Evolutionary conservation across 1,140 invertebrate genomes (phyloP), one percentile per base, ranked within the genome.

Genomic region (Drosophila teissieri): DNA sequence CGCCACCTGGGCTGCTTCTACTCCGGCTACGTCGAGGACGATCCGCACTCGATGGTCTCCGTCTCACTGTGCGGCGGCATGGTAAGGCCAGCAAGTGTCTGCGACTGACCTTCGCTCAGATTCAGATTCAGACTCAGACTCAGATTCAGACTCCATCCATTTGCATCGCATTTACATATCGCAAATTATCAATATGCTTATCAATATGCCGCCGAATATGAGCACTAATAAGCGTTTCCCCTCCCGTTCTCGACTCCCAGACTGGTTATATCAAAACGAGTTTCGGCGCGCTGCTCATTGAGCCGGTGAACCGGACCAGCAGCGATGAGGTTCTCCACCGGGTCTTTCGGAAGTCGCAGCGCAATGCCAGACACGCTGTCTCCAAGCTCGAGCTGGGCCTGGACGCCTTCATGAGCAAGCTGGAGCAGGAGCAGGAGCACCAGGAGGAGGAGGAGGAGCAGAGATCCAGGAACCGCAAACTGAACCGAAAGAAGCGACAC

Each of bases 11-110:
- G 94, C 14, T 96, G 96, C 90, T 95, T 95, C 86, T 97, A 96
- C 88, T 94, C 93, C 24, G 96, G 96, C 51, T 92, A 92, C 56
- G 94, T 97, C 11, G 91, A 94, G 51, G 95, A 94, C n/a, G 95
- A 96, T 91, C 91, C 93, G 19, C 88, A 93, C 62, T 96, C 95
- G 10, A 92, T 92, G 27, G 95, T 96, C 19, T 94, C 94, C 22
- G 95, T 96, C 72, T 96, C 94, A 65, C 93, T 96, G 44, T 97
- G 96, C 91, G 94, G 96, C 80, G 96, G 96, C 92, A 96, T 96
- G 95, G 96, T 91, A 83, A 80, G 86, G 78, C 56, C 65, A 83
- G 52, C 80, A 39, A 55, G 45, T 80, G 72, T 51, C 60, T 44
- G 8, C 27, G 37, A 45, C 39, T 82, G 78, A 78, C 79, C 78